phyloP scores from a whole-genome alignment of 2,113 vertebrate genomes.

The Tyto alba region DNA sequence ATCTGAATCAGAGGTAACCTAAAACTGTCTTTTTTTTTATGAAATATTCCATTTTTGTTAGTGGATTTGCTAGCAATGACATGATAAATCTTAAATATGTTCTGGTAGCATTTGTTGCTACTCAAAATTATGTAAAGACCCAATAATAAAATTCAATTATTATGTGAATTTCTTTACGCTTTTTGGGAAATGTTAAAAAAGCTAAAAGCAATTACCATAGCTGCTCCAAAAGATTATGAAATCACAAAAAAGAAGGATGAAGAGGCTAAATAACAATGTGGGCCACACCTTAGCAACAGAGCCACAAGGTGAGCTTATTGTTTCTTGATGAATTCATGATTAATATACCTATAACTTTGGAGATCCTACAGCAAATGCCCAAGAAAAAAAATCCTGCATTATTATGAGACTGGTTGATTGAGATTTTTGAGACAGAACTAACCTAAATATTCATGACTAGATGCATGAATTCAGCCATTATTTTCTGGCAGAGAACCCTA shows the following conservation, averaged over 20 bases:
- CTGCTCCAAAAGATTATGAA: not conserved
- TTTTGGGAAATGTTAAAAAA: not conserved
- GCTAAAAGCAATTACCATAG: not conserved
- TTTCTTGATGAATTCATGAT: not conserved
- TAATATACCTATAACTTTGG: not conserved
- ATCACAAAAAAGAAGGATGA: not conserved
- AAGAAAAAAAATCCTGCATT: not conserved
- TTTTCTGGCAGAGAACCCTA: not conserved
- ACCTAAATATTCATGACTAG: not conserved
- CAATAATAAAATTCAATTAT: not conserved
- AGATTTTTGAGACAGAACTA: not conserved
- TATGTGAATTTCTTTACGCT: fast-evolving
- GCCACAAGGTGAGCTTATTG: not conserved
- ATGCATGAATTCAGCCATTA: not conserved
- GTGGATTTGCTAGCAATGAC: not conserved
- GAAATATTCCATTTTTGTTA: not conserved
- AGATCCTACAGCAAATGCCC: not conserved
- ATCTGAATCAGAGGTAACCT: not conserved
- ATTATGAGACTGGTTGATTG: not conserved
- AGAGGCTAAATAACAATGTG: not conserved
- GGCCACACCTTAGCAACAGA: not conserved
- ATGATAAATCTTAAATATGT: not conserved
- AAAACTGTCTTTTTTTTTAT: not conserved
- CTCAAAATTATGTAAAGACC: not conserved
- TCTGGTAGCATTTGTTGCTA: not conserved